A percentile compares a stretch with the other conserved stretches of the same genome.
Evolutionary conservation across 2,888 invertebrate genomes (phyloP).

Genomic region (Halocaridina rubra): DNA sequence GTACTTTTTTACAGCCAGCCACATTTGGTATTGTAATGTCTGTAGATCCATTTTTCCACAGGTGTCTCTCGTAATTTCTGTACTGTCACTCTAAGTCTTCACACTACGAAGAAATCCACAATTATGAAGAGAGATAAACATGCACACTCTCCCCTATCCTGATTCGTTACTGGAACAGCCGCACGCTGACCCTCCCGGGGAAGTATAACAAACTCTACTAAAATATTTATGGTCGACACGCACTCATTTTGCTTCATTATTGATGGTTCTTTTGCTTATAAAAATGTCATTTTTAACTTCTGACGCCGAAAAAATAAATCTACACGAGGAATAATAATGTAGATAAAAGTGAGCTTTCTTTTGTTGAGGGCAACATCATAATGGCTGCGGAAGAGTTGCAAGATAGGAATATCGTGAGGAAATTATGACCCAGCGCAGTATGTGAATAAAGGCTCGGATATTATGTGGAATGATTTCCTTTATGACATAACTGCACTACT

Average conservation of each 20-base stretch:
- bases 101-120: too few species aligned
- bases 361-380: too few species aligned
- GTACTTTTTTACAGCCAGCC: constrained; percentile 43
- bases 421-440: too few species aligned
- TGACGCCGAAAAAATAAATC: too few species aligned
- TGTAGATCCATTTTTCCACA: constrained; percentile 32
- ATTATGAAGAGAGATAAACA: constrained; percentile 27
- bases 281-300: too few species aligned
- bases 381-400: too few species aligned
- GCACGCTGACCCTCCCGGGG: background rate
- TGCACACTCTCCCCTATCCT: constrained; percentile 18
- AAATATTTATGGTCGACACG: background rate
- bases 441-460: too few species aligned
- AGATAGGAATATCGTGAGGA: too few species aligned
- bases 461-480: too few species aligned
- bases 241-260: background rate
- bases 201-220: constrained; percentile 17
- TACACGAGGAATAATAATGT: too few species aligned
- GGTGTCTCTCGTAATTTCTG: background rate
- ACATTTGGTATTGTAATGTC: constrained; percentile 46
- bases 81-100: constrained; percentile 1
- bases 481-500: too few species aligned
- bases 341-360: too few species aligned
- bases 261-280: background rate
- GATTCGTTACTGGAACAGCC: constrained; percentile 44